These are phyloP conservation scores for Hesperia comma DNA, from an alignment of 2,888 invertebrate species.

Conservation along the genomic window DNA sequence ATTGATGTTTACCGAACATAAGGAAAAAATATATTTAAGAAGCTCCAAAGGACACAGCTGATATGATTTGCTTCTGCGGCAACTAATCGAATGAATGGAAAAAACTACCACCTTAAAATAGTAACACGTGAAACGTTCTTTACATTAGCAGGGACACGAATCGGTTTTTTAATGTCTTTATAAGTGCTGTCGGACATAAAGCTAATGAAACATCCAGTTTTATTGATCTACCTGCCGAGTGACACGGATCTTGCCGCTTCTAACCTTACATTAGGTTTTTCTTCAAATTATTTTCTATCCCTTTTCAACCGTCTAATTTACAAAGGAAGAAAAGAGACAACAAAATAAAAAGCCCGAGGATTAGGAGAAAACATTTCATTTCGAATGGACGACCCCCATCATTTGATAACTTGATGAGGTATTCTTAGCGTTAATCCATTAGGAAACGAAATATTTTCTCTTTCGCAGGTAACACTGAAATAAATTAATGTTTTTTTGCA, in stretches of 20 bases:
- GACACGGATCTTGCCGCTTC: conserved; percentile 71
- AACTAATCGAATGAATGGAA: conserved; percentile 40
- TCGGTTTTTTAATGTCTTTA: conserved; percentile 80
- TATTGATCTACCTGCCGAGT: conserved; percentile 82
- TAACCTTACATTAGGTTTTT: conserved; percentile 80
- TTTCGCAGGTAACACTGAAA: conserved; percentile 11
- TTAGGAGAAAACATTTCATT: conserved; percentile 77
- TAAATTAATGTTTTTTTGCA: conserved; percentile 13
- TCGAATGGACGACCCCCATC: conserved; percentile 73
- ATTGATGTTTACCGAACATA: too few relatives aligned
- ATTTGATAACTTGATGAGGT: conserved; percentile 78
- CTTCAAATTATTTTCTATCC: conserved; percentile 69
- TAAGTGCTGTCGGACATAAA: conserved; percentile 78
- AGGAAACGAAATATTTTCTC: conserved; percentile 50
- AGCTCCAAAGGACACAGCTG: not conserved
- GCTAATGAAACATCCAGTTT: conserved; percentile 78
- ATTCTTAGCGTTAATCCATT: conserved; percentile 77
- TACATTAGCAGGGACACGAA: conserved; percentile 56
- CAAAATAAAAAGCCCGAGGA: conserved; percentile 57
- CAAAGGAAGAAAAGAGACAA: conserved; percentile 49
- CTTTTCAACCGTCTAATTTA: conserved; percentile 45
- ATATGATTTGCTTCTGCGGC: conserved; percentile 6
- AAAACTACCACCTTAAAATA: conserved; percentile 47
- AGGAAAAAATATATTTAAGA: too few relatives aligned
- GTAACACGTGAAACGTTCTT: conserved; percentile 50